Evolutionary conservation across 2,888 invertebrate species (phyloP).

Genomic region (Cantharis lateralis): DNA sequence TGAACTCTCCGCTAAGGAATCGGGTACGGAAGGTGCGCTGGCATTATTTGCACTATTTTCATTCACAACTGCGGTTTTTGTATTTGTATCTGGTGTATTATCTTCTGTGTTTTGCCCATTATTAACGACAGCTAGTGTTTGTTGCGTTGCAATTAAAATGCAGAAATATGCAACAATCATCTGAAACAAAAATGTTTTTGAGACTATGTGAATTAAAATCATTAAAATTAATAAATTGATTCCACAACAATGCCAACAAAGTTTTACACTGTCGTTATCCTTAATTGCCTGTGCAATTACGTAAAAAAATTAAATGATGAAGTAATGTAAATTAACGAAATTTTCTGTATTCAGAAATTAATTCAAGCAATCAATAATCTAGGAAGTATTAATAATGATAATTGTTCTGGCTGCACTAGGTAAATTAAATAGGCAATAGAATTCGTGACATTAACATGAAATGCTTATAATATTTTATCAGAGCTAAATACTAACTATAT

Average conservation of each 20-base stretch:
- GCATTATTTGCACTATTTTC: conserved; percentile 19
- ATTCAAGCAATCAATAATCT: conserved; percentile 8
- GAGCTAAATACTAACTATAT: conserved; percentile 1
- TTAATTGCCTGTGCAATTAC: not conserved
- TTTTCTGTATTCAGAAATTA: not conserved
- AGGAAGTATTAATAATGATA: conserved; percentile 8
- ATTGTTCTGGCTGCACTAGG: conserved; percentile 7
- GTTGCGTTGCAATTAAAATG: conserved; percentile 44
- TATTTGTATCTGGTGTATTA: conserved; percentile 29
- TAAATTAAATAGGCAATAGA: conserved; percentile 8
- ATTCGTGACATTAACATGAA: conserved; percentile 14
- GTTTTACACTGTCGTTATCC: not conserved
- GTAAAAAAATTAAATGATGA: not conserved
- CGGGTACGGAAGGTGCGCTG: conserved; percentile 31
- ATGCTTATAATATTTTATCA: conserved; percentile 8
- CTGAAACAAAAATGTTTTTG: conserved; percentile 31
- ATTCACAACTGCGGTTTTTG: conserved; percentile 24
- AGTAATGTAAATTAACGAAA: not conserved
- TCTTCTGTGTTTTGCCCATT: conserved; percentile 37
- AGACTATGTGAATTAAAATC: not conserved
- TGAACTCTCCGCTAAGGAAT: conserved; percentile 46
- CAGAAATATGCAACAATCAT: conserved; percentile 45
- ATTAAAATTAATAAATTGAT: not conserved
- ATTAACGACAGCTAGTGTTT: conserved; percentile 52
- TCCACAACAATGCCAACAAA: not conserved